A percentile compares a stretch with the other conserved stretches of the same genome.
Conservation (phyloP, 2,888 invertebrate species). For the Aproaerema taeniolella region DNA sequence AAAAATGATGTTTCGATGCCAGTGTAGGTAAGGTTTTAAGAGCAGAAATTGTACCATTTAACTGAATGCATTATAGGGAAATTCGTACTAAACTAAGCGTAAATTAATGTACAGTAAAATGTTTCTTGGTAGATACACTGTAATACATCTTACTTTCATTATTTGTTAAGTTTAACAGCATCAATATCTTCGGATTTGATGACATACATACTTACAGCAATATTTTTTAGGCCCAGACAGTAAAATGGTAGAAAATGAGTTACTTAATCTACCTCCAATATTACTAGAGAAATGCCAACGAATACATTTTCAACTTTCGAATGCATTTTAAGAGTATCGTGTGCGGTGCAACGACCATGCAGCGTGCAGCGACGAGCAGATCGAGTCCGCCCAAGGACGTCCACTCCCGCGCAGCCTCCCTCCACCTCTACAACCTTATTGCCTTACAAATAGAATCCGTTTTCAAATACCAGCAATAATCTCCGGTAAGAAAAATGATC, state of each 20-base stretch:
- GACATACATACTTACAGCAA: too few relatives aligned
- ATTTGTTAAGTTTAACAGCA: too few relatives aligned
- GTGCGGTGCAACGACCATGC: slow-evolving; percentile 73
- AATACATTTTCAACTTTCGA: slow-evolving; percentile 70
- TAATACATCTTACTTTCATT: too few relatives aligned
- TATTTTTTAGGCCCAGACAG: too few relatives aligned
- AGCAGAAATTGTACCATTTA: too few relatives aligned
- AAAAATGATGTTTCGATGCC: too few relatives aligned
- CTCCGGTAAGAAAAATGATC: slow-evolving; percentile 74
- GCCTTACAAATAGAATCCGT: slow-evolving; percentile 27
- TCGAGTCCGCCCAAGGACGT: slow-evolving; percentile 77
- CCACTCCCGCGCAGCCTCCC: slow-evolving; percentile 55
- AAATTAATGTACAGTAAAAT: too few relatives aligned
- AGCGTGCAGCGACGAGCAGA: slow-evolving; percentile 67
- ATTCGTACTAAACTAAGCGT: too few relatives aligned
- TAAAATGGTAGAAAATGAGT: background rate
- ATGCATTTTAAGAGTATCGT: slow-evolving; percentile 71
- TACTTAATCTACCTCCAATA: background rate
- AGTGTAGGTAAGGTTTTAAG: too few relatives aligned
- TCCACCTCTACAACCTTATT: slow-evolving; percentile 36
- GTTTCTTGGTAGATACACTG: too few relatives aligned
- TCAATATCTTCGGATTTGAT: too few relatives aligned
- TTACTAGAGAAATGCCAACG: slow-evolving; percentile 35
- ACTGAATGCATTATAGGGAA: too few relatives aligned
- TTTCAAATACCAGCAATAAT: slow-evolving; percentile 25